Evolutionary conservation across 2,888 invertebrate genomes (phyloP).

Genomic region (Trilocha varians): DNA sequence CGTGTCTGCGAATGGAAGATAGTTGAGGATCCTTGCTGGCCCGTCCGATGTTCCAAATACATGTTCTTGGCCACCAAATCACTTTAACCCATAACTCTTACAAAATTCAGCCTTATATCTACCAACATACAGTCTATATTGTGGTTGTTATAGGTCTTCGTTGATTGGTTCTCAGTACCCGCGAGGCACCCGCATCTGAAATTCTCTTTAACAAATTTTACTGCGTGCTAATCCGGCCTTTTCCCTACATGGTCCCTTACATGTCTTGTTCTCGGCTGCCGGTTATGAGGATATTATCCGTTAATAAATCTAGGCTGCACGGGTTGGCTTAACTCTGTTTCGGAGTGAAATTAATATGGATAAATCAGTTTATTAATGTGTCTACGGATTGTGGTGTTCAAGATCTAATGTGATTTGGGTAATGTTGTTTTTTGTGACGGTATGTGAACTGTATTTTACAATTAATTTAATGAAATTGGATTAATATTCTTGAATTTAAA

Average conservation of each 20-base stretch:
- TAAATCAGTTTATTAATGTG: conserved; percentile 34
- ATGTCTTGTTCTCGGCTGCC: conserved; percentile 53
- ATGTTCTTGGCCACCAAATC: conserved; percentile 30
- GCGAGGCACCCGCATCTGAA: conserved; percentile 54
- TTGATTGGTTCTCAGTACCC: conserved; percentile 33
- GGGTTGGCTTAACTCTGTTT: conserved; percentile 41
- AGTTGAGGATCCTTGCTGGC: conserved; percentile 51
- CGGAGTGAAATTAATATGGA: conserved; percentile 47
- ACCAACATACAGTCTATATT: too few species aligned
- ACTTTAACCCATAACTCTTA: conserved; percentile 19
- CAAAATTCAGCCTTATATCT: too few species aligned
- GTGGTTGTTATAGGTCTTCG: conserved; percentile 22
- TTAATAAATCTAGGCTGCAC: conserved; percentile 61
- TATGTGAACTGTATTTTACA: too few species aligned
- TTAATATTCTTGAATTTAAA: too few species aligned
- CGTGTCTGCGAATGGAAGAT: conserved; percentile 67
- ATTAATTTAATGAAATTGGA: too few species aligned
- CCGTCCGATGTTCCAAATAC: conserved; percentile 48
- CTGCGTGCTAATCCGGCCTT: conserved; percentile 64
- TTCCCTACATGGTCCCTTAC: conserved; percentile 48
- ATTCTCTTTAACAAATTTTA: conserved; percentile 69
- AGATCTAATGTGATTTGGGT: neutral
- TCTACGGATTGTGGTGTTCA: conserved; percentile 14
- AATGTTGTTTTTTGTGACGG: too few species aligned
- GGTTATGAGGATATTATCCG: conserved; percentile 62